Percentiles rank a stretch among this genome's conserved stretches.
phyloP scores from a whole-genome alignment of 2,888 invertebrate species.

The Pyrrhia umbra region DNA sequence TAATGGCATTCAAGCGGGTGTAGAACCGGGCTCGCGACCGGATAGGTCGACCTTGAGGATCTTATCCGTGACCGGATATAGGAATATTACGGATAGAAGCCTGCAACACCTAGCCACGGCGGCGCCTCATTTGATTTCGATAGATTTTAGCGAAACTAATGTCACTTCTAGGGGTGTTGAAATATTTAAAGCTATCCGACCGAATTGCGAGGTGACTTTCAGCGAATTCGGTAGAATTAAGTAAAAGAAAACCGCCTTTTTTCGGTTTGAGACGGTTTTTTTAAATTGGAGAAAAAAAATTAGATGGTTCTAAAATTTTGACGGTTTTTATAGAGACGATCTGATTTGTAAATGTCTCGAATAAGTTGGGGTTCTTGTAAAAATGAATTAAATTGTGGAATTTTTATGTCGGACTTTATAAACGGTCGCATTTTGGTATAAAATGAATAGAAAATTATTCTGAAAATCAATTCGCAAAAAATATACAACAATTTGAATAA shows the following conservation, averaged over 20 bases:
- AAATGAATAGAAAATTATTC: too few relatives aligned
- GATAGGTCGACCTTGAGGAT: slow-evolving; percentile 86
- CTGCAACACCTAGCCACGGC: slow-evolving; percentile 91
- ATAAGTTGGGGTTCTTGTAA: too few relatives aligned
- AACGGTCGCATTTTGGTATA: too few relatives aligned
- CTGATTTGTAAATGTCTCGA: too few relatives aligned
- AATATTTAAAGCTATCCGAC: slow-evolving; percentile 90
- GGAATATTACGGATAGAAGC: slow-evolving; percentile 91
- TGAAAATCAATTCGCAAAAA: too few relatives aligned
- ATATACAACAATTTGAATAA: too few relatives aligned
- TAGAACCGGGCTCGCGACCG: slow-evolving; percentile 65
- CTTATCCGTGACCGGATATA: slow-evolving; percentile 90
- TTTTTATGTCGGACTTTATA: too few relatives aligned
- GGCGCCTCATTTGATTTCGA: slow-evolving; percentile 88
- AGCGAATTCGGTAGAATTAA: slow-evolving; percentile 59
- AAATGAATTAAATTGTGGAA: too few relatives aligned
- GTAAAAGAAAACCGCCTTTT: not conserved
- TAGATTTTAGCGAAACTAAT: slow-evolving; percentile 92
- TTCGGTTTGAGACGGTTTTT: not conserved
- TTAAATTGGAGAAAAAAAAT: too few relatives aligned
- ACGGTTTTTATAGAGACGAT: too few relatives aligned
- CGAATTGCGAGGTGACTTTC: slow-evolving; percentile 88
- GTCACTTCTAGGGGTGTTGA: slow-evolving; percentile 91
- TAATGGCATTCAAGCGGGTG: slow-evolving; percentile 41
- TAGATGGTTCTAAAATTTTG: too few relatives aligned